Evolutionary conservation across 1,140 invertebrate genomes (phyloP).

Genomic region (Bombus huntii): DNA sequence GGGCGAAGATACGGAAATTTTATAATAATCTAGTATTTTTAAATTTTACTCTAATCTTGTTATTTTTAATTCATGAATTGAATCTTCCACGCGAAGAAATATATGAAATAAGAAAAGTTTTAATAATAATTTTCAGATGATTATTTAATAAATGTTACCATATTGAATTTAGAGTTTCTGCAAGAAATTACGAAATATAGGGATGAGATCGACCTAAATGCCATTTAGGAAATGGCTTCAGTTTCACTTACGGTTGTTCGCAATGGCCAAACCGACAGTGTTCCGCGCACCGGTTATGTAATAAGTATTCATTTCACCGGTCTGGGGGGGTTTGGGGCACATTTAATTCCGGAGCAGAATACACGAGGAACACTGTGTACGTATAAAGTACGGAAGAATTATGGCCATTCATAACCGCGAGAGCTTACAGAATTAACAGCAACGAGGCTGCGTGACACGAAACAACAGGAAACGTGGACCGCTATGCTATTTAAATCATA

Average conservation of each 20-base stretch:
- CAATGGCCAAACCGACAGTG: background rate
- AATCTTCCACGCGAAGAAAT: no score
- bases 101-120: no score
- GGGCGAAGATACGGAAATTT: no score
- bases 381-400: conserved; percentile 18
- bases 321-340: background rate
- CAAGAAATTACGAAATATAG: background rate
- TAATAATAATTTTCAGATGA: no score
- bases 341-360: background rate
- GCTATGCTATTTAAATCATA: conserved; percentile 58
- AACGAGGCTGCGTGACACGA: conserved; percentile 40
- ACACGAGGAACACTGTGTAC: background rate
- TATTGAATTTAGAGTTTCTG: no score
- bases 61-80: no score
- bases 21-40: no score
- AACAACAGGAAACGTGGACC: conserved; percentile 55
- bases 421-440: conserved; percentile 38
- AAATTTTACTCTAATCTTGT: no score
- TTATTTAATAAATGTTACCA: no score
- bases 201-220: background rate
- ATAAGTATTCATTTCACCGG: conserved; percentile 1
- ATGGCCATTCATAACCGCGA: conserved; percentile 29
- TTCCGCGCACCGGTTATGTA: background rate
- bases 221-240: background rate
- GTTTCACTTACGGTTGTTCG: background rate